A percentile compares a stretch with the other conserved stretches of the same genome.
phyloP scores from a whole-genome alignment of 2,113 vertebrate species.

The Sphyrna mokarran region DNA sequence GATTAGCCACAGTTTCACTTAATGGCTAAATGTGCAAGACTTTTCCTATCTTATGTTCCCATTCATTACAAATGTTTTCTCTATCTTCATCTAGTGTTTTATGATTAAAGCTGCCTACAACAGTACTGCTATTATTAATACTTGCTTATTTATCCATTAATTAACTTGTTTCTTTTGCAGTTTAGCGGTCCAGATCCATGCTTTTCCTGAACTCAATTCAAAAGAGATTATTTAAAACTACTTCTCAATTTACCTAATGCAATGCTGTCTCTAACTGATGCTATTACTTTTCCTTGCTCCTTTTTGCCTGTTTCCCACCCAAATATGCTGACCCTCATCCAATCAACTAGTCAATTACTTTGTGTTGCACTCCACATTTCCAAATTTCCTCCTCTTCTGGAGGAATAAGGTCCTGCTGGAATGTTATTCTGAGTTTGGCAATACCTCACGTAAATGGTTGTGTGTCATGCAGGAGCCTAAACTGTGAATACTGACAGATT shows the following conservation, averaged over 20 bases:
- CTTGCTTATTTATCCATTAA: not conserved
- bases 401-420: not conserved
- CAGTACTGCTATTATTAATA: not conserved
- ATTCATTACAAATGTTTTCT: not conserved
- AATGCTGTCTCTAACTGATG: not conserved
- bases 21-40: too few relatives aligned
- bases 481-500: not conserved
- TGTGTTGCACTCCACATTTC: not conserved
- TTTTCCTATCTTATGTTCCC: too few relatives aligned
- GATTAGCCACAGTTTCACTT: too few relatives aligned
- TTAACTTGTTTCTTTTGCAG: not conserved
- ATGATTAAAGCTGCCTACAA: not conserved
- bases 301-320: not conserved
- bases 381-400: not conserved
- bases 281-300: not conserved
- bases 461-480: not conserved
- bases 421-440: not conserved
- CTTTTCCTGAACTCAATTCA: not conserved
- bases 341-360: not conserved
- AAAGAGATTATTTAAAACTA: not conserved
- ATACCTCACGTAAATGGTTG: not conserved
- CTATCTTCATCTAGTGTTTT: not conserved
- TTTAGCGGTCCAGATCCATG: not conserved
- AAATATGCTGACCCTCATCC: not conserved
- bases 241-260: not conserved